A percentile compares a stretch with the other conserved stretches of the same genome.
These are phyloP conservation scores for Coluber constrictor DNA, from an alignment of 2,797 vertebrate species.

Conservation along the genomic window DNA sequence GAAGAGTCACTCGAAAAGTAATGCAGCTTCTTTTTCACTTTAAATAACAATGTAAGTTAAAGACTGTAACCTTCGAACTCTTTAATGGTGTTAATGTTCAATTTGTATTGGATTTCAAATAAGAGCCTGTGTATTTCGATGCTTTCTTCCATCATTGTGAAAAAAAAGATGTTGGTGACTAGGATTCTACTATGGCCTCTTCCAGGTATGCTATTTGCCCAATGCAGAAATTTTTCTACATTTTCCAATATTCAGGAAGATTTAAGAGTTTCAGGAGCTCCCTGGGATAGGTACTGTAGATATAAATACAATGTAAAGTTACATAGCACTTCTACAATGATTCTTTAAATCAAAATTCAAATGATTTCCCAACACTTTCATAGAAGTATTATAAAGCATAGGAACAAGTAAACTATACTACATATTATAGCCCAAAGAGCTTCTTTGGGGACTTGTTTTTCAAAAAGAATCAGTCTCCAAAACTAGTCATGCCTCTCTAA, in stretches of 20 bases:
- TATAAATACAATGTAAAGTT: not conserved
- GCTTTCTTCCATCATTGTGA: not conserved
- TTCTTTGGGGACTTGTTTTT: not conserved
- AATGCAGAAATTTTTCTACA: not conserved
- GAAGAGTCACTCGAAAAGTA: conserved; percentile 34
- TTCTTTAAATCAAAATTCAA: not conserved
- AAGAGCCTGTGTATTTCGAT: not conserved
- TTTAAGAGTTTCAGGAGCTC: not conserved
- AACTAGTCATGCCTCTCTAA: not conserved
- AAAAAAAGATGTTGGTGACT: not conserved
- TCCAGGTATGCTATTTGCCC: not conserved
- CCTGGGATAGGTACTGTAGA: not conserved
- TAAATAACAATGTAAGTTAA: conserved; percentile 20
- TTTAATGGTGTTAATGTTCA: not conserved
- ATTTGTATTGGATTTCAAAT: not conserved
- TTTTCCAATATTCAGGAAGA: not conserved
- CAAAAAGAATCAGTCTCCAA: not conserved
- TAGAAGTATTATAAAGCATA: not conserved
- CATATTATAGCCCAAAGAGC: not conserved
- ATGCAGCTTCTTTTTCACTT: conserved; percentile 40
- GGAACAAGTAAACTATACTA: not conserved
- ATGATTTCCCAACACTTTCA: not conserved
- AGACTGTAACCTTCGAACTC: not conserved
- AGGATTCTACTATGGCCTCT: not conserved
- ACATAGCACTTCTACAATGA: not conserved